phyloP scores from a whole-genome alignment of 2,113 vertebrate genomes.

The Heloderma charlesbogerti region DNA sequence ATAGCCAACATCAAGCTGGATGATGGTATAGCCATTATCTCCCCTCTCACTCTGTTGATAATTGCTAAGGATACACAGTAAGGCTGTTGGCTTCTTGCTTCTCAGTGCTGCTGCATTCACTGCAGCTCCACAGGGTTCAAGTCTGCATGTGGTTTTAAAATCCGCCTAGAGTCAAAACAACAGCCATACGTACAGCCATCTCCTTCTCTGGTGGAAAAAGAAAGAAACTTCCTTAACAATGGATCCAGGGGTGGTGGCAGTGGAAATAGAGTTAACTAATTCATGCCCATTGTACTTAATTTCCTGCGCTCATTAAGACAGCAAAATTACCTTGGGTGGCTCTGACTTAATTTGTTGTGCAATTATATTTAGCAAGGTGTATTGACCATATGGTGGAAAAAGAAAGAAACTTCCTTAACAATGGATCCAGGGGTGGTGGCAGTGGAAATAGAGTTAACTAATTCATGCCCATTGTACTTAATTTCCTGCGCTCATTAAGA shows the following conservation, averaged over 20 bases:
- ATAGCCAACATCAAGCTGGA: background rate
- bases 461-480: conserved; percentile 4
- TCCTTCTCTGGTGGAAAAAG: background rate
- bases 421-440: background rate
- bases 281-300: conserved; percentile 5
- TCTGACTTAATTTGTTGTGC: conserved; percentile 1
- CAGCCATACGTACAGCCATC: background rate
- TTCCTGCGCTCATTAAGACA: background rate
- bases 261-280: background rate
- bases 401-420: background rate
- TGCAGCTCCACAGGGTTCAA: background rate
- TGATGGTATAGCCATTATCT: background rate
- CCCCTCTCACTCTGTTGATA: background rate
- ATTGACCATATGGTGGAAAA: background rate
- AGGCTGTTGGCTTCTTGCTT: background rate
- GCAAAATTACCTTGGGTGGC: background rate
- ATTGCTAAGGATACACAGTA: background rate
- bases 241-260: background rate
- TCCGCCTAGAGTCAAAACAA: background rate
- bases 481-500: background rate
- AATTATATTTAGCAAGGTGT: background rate
- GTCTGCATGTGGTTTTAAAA: background rate
- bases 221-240: background rate
- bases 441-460: background rate
- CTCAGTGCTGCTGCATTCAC: background rate